Evolutionary conservation across 2,113 vertebrate species (phyloP).

Genomic region (Procavia capensis): DNA sequence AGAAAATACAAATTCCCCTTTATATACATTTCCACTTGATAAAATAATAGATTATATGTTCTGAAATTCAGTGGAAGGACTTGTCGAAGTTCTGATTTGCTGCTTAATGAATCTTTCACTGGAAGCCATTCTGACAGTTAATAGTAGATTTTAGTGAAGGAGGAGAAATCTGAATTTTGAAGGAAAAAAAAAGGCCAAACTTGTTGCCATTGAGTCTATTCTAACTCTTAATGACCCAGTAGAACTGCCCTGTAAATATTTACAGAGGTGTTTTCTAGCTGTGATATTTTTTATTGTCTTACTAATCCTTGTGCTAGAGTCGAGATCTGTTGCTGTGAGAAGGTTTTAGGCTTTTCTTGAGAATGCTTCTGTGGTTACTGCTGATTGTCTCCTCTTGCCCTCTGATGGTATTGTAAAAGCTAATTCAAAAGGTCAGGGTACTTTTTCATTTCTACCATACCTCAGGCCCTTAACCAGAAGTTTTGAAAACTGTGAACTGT

Average conservation of each 20-base stretch:
- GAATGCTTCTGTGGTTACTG: neutral
- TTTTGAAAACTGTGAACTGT: neutral
- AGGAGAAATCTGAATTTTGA: conserved; percentile 30
- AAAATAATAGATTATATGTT: neutral
- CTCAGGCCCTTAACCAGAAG: neutral
- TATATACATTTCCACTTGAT: neutral
- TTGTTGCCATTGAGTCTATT: too few relatives aligned
- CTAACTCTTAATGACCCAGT: too few relatives aligned
- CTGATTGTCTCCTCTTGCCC: neutral
- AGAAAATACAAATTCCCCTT: conserved; percentile 44
- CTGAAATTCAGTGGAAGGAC: neutral
- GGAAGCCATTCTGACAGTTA: neutral
- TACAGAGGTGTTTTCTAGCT: neutral
- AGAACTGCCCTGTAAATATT: neutral
- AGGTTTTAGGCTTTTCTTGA: neutral
- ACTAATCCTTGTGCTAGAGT: neutral
- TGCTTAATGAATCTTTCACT: neutral
- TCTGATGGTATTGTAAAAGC: neutral
- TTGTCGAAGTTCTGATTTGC: neutral
- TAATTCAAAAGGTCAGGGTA: conserved; percentile 7
- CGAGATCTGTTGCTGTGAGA: neutral
- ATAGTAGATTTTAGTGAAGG: neutral
- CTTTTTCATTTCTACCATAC: conserved; percentile 11
- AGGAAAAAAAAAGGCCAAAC: neutral
- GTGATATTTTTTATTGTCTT: neutral